Evolutionary conservation across 2,797 vertebrate genomes (phyloP).

Genomic region (Lithobates sylvaticus): DNA sequence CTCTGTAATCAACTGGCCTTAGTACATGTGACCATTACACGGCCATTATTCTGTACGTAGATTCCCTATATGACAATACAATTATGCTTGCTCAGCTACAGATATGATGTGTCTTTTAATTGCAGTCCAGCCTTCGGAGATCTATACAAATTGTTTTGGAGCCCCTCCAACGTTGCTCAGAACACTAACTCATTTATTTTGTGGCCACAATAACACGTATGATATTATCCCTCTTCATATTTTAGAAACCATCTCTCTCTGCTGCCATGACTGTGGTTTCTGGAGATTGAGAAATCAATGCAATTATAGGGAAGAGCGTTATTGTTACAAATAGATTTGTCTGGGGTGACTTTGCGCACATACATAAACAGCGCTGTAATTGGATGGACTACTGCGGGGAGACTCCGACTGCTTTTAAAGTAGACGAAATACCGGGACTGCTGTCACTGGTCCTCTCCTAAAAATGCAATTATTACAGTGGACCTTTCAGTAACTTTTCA

Average conservation of each 20-base stretch:
- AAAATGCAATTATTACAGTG: too few species aligned
- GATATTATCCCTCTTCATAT: not conserved
- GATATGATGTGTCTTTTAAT: not conserved
- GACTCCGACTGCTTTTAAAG: not conserved
- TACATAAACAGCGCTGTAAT: slow-evolving; percentile 1
- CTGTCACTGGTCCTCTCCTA: too few species aligned
- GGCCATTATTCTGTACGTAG: too few species aligned
- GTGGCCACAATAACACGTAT: not conserved
- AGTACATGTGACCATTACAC: too few species aligned
- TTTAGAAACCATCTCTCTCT: too few species aligned
- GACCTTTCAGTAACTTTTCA: too few species aligned
- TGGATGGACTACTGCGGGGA: not conserved
- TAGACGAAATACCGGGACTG: not conserved
- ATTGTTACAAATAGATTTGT: slow-evolving; percentile 1
- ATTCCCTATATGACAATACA: too few species aligned
- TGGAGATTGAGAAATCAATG: not conserved
- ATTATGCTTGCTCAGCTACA: too few species aligned
- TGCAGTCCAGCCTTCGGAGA: not conserved
- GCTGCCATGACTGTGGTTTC: not conserved
- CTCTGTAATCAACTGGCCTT: too few species aligned
- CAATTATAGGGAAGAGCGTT: not conserved
- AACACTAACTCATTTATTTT: not conserved
- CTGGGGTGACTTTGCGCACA: not conserved
- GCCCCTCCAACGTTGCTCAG: not conserved
- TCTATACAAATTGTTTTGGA: not conserved